Evolutionary conservation across 2,113 vertebrate species (phyloP), one percentile per base, ranked within the genome.

Genomic region (Anarhynchus alexandrinus): DNA sequence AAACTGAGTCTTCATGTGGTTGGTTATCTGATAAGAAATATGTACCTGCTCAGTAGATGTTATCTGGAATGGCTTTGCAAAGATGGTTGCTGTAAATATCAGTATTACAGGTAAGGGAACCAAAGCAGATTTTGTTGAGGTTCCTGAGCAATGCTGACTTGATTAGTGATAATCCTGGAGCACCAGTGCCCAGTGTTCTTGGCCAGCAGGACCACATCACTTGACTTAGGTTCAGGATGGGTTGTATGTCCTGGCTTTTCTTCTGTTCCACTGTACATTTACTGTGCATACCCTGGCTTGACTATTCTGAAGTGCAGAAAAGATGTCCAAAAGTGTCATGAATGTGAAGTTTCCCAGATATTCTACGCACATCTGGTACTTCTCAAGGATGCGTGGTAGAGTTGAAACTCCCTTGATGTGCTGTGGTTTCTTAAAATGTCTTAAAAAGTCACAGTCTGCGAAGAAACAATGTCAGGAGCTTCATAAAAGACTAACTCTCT

Each of bases 31-130:
- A n/a, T 86, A 43, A 43, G 43, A 84, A 72, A 38, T 73, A 54
- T 27, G 14, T 78, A 62, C 49, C 61, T 85, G 30, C 9, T 64
- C 38, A 52, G 58, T 84, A 62, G 22, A 27, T 86, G 11, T 76
- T 88, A 49, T 54, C 29, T 93, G 87, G 51, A 85, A 73, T 85
- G 71, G 66, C 62, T 97, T 90, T 95, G 59, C 74, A 73, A 78
- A 87, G 34, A 21, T 91, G 38, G 25, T 77, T 88, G 62, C 80
- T 92, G 42, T 86, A 95, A 89, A 59, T 96, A 71, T 70, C 49
- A 15, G 54, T 89, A 58, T 87, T 87, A 66, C 70, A 88, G 70
- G 67, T 66, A 71, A 82, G 64, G 76, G 58, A 86, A 80, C 14
- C 58, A 80, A 89, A 96, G 30, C 30, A 91, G 77, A 62, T 86